phyloP scores from a whole-genome alignment of 2,888 invertebrate species.

The Eupithecia dodoneata region DNA sequence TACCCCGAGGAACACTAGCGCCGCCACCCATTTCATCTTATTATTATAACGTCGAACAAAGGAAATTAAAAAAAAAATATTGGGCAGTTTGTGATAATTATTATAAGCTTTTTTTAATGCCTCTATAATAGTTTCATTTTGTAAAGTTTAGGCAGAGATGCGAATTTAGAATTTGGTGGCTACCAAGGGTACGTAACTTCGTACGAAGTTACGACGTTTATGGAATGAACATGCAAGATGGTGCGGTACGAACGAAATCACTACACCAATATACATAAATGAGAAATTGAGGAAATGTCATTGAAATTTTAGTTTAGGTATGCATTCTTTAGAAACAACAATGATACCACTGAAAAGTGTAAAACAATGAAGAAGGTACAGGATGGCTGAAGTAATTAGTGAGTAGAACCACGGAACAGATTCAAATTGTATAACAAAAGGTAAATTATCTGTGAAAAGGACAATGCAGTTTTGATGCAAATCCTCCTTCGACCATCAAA shows the following conservation, averaged over 20 bases:
- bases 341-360: neutral
- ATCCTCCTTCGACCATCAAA: neutral
- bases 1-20: too few relatives aligned
- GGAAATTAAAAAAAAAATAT: too few relatives aligned
- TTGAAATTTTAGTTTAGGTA: neutral
- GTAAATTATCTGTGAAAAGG: neutral
- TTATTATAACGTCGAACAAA: too few relatives aligned
- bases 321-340: neutral
- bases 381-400: neutral
- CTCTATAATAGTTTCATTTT: too few relatives aligned
- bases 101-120: too few relatives aligned
- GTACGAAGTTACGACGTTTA: too few relatives aligned
- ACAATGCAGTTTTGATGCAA: neutral
- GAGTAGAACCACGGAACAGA: neutral
- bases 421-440: neutral
- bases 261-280: neutral
- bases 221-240: neutral
- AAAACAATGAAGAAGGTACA: neutral
- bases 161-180: too few relatives aligned
- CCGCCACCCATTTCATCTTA: too few relatives aligned
- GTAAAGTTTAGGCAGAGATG: too few relatives aligned
- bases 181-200: too few relatives aligned
- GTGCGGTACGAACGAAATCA: neutral
- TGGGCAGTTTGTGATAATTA: too few relatives aligned
- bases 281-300: neutral